These are phyloP conservation scores for Oligia strigilis DNA, from an alignment of 2,888 invertebrate species.

Conservation along the genomic window DNA sequence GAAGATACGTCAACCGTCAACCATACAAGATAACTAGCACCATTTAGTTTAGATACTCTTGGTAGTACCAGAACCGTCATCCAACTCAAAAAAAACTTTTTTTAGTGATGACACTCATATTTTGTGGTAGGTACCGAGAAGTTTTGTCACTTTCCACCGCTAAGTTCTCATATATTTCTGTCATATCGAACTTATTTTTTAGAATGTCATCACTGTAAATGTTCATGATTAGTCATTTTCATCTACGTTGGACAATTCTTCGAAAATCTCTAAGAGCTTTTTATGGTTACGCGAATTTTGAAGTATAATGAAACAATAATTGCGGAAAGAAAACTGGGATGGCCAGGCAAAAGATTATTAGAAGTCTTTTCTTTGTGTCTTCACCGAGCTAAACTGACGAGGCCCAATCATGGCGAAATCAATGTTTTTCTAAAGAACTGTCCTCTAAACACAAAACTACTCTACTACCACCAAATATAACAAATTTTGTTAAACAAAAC, in stretches of 20 bases:
- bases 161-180: not conserved
- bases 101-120: constrained; percentile 1
- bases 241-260: constrained; percentile 11
- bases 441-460: constrained; percentile 39
- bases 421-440: constrained; percentile 26
- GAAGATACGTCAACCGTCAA: not conserved
- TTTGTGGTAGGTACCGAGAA: not conserved
- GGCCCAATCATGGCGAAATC: not conserved
- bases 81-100: not conserved
- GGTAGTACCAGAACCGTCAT: not conserved
- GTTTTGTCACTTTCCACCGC: not conserved
- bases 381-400: not conserved
- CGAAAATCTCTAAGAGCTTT: not conserved
- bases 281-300: not conserved
- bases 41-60: not conserved
- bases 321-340: not conserved
- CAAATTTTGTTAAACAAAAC: not conserved
- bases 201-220: constrained; percentile 1
- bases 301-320: not conserved
- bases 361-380: not conserved
- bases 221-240: not conserved
- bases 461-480: constrained; percentile 1
- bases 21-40: not conserved
- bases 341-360: not conserved
- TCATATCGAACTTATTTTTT: not conserved